Base-by-base conservation (phyloP, 2,113 vertebrate species). In the Lutjanus erythropterus region DNA sequence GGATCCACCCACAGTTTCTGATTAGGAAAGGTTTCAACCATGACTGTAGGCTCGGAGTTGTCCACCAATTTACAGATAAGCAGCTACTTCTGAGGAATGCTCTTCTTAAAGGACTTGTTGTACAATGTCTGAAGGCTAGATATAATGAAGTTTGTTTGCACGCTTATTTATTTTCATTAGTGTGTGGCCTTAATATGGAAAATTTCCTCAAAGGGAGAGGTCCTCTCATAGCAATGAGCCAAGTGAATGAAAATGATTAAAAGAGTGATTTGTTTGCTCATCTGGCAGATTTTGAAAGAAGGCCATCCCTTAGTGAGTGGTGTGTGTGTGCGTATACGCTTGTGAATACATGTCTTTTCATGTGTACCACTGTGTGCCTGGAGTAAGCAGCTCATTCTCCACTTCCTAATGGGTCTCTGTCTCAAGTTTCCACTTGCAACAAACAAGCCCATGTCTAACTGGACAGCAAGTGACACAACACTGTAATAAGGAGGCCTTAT, bases 211-310 rank as follows among this genome's bases (percentile, higher is more conserved):
- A 23, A 68, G 25, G 25, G 18, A 71, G 46, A 56, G 9, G 14
- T 53, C 62, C 33, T 31, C 11, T 55, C n/a, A 58, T 5, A 39
- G 42, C 35, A 41, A 46, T 50, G 16, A 70, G 49, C 31, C 2
- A 16, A 60, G 12, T 49, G 44, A 71, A 83, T 65, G n/a, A 27
- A 75, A 62, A 56, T 25, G 52, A 73, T 80, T 50, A 33, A 71
- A 65, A 39, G 19, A 56, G 16, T 33, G 4, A 75, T 78, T 66
- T 41, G 18, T 78, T 60, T 58, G 19, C 59, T 72, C n/a, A 50
- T 84, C 37, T 74, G 53, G 50, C 6, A 14, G 2, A 23, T 29
- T 39, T 61, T 50, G 73, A 64, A 70, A 46, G 23, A 47, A 62
- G 25, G 49, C 8, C 46, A 42, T 70, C 5, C 9, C 53, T 68